These are phyloP conservation scores for Phyto melanocephala DNA, from an alignment of 2,888 invertebrate species.

Conservation along the genomic window DNA sequence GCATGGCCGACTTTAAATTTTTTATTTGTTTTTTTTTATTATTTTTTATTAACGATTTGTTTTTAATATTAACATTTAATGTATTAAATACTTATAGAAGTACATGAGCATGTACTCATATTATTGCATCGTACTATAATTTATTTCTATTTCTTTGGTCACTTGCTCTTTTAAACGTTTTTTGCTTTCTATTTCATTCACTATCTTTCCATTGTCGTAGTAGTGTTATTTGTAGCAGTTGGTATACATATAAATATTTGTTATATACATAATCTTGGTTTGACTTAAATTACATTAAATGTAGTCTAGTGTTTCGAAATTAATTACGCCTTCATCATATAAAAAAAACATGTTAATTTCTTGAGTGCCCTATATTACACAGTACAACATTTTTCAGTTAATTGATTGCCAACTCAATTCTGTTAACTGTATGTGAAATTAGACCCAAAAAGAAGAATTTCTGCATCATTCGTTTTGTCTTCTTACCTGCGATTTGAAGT, in stretches of 20 bases:
- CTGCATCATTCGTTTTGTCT: too few relatives aligned
- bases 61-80: background rate
- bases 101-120: background rate
- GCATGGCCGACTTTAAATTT: too few relatives aligned
- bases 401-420: too few relatives aligned
- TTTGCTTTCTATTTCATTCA: conserved; percentile 31
- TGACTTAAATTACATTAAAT: conserved; percentile 32
- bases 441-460: too few relatives aligned
- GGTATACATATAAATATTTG: too few relatives aligned
- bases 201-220: background rate
- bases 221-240: background rate
- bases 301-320: conserved; percentile 30
- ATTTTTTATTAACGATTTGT: background rate
- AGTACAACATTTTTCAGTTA: too few relatives aligned
- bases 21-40: background rate
- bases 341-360: background rate
- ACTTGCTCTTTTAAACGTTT: conserved; percentile 22
- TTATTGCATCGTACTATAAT: background rate
- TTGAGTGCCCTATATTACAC: background rate
- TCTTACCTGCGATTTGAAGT: too few relatives aligned
- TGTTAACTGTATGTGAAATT: too few relatives aligned
- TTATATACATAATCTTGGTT: conserved; percentile 27
- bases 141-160: conserved; percentile 16
- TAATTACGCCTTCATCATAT: conserved; percentile 28
- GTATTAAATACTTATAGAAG: background rate